Percentiles rank a stretch among this genome's conserved stretches.
Evolutionary conservation across 2,888 invertebrate species (phyloP).

Genomic region (Coleophora flavipennella): DNA sequence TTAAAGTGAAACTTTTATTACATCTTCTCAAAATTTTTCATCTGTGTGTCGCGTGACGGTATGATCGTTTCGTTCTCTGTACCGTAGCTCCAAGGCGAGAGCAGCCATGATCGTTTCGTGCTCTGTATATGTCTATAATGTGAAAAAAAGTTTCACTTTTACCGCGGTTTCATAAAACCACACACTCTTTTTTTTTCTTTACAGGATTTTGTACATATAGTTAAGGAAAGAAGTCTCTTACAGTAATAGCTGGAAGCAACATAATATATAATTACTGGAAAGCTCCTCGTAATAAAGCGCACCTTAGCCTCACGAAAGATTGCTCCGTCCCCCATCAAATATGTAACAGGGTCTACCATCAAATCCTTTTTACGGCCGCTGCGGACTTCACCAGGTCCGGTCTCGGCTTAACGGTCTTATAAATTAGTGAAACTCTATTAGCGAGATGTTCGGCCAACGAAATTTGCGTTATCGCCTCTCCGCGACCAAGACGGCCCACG

Average conservation of each 20-base stretch:
- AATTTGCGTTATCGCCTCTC: slow-evolving; percentile 70
- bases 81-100: no score
- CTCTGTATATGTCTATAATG: no score
- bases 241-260: slow-evolving; percentile 19
- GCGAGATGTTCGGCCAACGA: slow-evolving; percentile 69
- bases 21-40: no score
- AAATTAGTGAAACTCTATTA: slow-evolving; percentile 73
- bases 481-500: slow-evolving; percentile 48
- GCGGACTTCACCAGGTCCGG: slow-evolving; percentile 54
- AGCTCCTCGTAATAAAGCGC: slow-evolving; percentile 53
- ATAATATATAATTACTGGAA: slow-evolving; percentile 41
- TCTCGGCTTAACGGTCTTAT: slow-evolving; percentile 61
- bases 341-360: slow-evolving; percentile 57
- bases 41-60: no score
- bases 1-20: no score
- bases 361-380: slow-evolving; percentile 62
- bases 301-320: slow-evolving; percentile 44
- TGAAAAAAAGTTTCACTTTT: no score
- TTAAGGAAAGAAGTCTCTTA: no score
- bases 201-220: no score
- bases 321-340: slow-evolving; percentile 45
- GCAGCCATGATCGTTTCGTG: no score
- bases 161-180: no score
- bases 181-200: no score
- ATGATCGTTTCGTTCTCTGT: no score